Conservation (phyloP, 2,797 vertebrate species). For the Varecia variegata region DNA sequence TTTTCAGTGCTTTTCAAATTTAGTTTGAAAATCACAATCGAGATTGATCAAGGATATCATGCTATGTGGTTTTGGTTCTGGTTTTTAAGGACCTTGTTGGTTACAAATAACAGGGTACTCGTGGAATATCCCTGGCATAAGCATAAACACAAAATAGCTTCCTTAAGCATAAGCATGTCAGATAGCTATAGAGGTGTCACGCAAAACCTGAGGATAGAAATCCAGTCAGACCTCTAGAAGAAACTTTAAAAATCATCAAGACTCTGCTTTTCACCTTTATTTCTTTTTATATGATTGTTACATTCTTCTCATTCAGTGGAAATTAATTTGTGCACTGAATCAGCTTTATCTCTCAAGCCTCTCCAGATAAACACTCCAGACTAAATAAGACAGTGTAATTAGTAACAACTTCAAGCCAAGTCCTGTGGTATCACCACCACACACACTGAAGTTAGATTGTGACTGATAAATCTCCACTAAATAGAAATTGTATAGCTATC, state of each 20-base stretch:
- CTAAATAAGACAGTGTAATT: constrained; percentile 2
- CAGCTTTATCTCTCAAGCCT: neutral
- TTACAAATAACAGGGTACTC: neutral
- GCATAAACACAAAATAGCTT: neutral
- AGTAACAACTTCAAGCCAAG: neutral
- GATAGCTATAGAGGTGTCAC: neutral
- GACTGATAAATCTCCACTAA: neutral
- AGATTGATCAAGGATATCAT: neutral
- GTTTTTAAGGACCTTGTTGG: constrained; percentile 39
- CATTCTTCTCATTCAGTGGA: neutral
- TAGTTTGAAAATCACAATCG: neutral
- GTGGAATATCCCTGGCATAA: neutral
- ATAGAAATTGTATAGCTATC: neutral
- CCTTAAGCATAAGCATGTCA: neutral
- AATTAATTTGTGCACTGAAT: neutral
- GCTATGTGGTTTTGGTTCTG: neutral
- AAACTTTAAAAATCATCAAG: neutral
- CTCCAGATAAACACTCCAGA: neutral
- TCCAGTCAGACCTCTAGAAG: neutral
- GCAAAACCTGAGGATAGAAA: neutral
- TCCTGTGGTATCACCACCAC: neutral
- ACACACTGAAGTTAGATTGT: neutral
- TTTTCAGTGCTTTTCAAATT: constrained; percentile 30
- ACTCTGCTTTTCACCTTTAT: neutral
- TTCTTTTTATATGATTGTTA: neutral